Conservation (phyloP, 2,113 vertebrate genomes). For the Sprattus sprattus region DNA sequence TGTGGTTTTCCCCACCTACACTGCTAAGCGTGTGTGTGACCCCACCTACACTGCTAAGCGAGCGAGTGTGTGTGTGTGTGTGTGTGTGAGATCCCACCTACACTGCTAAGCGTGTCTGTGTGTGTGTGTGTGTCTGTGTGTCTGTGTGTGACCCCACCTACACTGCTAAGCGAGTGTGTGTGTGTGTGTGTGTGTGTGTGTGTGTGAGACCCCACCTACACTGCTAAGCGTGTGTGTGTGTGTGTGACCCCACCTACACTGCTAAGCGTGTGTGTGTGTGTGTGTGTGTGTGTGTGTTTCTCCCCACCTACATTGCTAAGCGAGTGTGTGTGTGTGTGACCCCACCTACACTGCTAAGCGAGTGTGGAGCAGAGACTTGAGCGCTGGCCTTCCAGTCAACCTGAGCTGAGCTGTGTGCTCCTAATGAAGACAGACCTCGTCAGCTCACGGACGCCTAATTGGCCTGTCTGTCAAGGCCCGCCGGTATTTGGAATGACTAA, state of each 20-base stretch:
- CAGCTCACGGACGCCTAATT: background rate
- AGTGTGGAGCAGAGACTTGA: background rate
- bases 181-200: no score
- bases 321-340: no score
- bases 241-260: background rate
- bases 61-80: no score
- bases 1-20: background rate
- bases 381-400: background rate
- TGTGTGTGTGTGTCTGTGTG: no score
- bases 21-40: background rate
- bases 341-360: background rate
- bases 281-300: no score
- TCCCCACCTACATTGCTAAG: background rate
- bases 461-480: background rate
- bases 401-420: background rate
- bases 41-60: background rate
- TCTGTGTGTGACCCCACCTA: background rate
- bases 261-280: background rate
- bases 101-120: background rate
- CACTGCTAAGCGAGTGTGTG: background rate
- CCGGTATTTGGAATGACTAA: background rate
- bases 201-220: background rate
- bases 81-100: background rate
- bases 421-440: background rate
- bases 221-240: background rate